Conservation (phyloP, 2,113 vertebrate genomes). For the Onychostruthus taczanowskii region DNA sequence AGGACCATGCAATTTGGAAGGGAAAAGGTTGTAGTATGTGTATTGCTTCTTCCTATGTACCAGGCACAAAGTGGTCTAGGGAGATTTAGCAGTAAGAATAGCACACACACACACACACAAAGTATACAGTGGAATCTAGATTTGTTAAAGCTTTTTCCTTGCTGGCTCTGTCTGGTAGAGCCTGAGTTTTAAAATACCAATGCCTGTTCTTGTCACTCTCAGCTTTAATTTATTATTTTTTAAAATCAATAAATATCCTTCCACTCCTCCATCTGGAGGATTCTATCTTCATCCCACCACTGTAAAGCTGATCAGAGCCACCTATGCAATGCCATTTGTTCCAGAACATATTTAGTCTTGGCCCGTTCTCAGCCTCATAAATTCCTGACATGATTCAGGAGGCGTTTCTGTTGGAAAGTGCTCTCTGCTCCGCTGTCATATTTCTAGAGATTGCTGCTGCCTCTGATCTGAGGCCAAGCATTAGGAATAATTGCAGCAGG, state of each 20-base stretch:
- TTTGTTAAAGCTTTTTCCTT: conserved; percentile 16
- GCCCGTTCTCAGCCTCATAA: conserved; percentile 41
- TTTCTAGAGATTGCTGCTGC: conserved; percentile 43
- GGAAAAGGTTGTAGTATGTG: background rate
- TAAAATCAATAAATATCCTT: conserved; percentile 39
- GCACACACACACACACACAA: background rate
- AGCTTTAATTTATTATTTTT: conserved; percentile 30
- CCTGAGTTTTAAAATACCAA: conserved; percentile 5
- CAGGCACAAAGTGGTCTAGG: background rate
- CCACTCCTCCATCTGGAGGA: conserved; percentile 36
- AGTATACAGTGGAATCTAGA: background rate
- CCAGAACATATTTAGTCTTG: conserved; percentile 53
- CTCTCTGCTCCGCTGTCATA: background rate
- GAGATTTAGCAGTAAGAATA: background rate
- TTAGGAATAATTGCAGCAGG: conserved; percentile 38
- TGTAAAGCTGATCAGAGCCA: conserved; percentile 47
- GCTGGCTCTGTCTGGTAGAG: background rate
- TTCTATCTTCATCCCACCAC: conserved; percentile 33
- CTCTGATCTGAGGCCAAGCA: conserved; percentile 59
- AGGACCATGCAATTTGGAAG: background rate
- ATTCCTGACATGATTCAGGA: conserved; percentile 62
- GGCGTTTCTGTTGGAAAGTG: conserved; percentile 48
- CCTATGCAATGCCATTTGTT: conserved; percentile 44
- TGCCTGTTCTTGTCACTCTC: conserved; percentile 45
- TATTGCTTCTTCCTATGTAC: background rate